These are phyloP conservation scores for Chaetoderma sp. DNA, from an alignment of 2,888 invertebrate species.

Conservation along the genomic window DNA sequence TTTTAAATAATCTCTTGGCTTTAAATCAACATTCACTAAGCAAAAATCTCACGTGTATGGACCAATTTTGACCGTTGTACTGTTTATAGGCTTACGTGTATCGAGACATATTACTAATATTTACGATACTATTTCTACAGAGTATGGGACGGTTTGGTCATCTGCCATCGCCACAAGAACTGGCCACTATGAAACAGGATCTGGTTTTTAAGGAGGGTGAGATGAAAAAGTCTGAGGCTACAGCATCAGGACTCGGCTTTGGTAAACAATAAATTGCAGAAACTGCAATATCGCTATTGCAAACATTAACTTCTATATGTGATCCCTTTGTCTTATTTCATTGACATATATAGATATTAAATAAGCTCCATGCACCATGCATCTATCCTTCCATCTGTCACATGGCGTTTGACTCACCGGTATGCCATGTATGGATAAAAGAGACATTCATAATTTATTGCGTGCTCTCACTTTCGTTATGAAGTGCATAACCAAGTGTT, in stretches of 20 bases:
- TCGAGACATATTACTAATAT: no score
- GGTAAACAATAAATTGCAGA: slow-evolving; percentile 43
- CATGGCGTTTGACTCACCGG: no score
- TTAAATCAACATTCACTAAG: no score
- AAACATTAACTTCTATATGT: neutral
- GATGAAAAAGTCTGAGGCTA: slow-evolving; percentile 76
- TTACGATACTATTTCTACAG: slow-evolving; percentile 38
- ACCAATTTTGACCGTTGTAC: no score
- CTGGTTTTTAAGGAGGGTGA: slow-evolving; percentile 73
- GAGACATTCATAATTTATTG: no score
- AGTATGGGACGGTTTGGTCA: slow-evolving; percentile 67
- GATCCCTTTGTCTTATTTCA: neutral
- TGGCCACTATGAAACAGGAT: slow-evolving; percentile 71
- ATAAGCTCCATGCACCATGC: neutral
- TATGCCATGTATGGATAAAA: no score
- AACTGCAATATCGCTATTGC: neutral
- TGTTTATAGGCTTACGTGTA: no score
- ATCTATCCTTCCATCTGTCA: neutral
- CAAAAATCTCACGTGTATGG: no score
- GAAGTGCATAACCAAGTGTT: no score
- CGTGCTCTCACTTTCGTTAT: no score
- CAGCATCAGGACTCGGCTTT: slow-evolving; percentile 75
- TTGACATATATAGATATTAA: neutral
- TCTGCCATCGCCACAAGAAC: slow-evolving; percentile 69
- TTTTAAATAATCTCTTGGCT: no score